These are phyloP conservation scores for Hirtodrosophila duncani DNA, from an alignment of 2,888 invertebrate species.

Conservation along the genomic window DNA sequence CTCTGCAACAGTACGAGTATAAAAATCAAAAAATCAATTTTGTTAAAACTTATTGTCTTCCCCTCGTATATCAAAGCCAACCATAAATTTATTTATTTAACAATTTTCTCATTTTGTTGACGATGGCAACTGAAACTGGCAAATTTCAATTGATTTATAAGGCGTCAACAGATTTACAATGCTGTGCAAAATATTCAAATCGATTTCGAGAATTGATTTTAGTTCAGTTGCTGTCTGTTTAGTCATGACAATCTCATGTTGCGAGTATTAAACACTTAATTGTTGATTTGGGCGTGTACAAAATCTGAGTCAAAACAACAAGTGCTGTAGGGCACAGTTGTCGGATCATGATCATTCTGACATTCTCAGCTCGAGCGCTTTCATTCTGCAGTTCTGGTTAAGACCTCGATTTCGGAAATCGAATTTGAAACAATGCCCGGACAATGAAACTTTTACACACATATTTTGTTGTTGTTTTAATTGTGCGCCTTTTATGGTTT, in stretches of 20 bases:
- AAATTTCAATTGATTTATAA: constrained; percentile 67
- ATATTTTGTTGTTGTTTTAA: constrained; percentile 45
- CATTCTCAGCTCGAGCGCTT: not conserved
- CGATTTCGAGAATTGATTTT: constrained; percentile 41
- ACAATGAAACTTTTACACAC: constrained; percentile 50
- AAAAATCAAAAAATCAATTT: constrained; percentile 17
- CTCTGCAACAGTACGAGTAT: no score
- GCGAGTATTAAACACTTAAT: constrained; percentile 70
- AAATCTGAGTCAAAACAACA: constrained; percentile 25
- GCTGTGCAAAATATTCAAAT: constrained; percentile 38
- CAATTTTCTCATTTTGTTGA: constrained; percentile 48
- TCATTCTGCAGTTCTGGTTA: constrained; percentile 19
- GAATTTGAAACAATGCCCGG: constrained; percentile 40
- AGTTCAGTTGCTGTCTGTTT: constrained; percentile 17
- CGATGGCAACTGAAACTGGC: no score
- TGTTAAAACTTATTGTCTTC: not conserved
- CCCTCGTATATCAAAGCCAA: constrained; percentile 22
- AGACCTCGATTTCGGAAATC: constrained; percentile 56
- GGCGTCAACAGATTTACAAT: constrained; percentile 58
- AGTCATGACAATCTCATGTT: constrained; percentile 42
- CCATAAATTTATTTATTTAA: constrained; percentile 58
- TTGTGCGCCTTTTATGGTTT: constrained; percentile 67
- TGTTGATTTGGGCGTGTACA: constrained; percentile 47
- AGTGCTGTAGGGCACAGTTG: constrained; percentile 37
- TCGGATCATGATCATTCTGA: not conserved